Evolutionary conservation across 2,113 vertebrate species (phyloP).

Genomic region (Pseudonaja textilis): DNA sequence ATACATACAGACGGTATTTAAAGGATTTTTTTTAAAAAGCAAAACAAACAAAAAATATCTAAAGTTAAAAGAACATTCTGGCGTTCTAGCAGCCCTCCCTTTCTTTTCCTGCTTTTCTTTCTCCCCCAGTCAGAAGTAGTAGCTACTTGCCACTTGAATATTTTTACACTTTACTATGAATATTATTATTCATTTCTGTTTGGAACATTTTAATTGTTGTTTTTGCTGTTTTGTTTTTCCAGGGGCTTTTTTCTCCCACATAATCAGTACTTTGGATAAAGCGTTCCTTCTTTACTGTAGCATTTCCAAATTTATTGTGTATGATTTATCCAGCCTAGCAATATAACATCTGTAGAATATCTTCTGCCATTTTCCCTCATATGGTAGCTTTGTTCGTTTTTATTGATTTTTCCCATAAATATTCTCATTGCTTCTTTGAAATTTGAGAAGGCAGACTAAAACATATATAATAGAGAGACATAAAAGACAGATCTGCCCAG

Average conservation of each 20-base stretch:
- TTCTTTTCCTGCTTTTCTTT: neutral
- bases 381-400: neutral
- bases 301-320: neutral
- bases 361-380: neutral
- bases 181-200: neutral
- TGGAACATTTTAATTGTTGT: neutral
- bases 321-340: neutral
- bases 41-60: neutral
- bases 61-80: neutral
- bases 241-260: neutral
- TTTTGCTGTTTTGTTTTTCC: neutral
- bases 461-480: neutral
- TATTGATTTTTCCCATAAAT: neutral
- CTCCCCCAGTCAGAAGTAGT: neutral
- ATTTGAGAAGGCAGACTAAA: neutral
- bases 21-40: neutral
- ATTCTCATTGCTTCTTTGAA: neutral
- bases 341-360: neutral
- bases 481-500: neutral
- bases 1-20: neutral
- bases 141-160: neutral
- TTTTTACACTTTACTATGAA: neutral
- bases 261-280: neutral
- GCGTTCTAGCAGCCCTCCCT: neutral
- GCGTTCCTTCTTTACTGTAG: neutral